Base-by-base conservation (phyloP, 1,140 invertebrate genomes). In the Hypsibius dujardini region DNA sequence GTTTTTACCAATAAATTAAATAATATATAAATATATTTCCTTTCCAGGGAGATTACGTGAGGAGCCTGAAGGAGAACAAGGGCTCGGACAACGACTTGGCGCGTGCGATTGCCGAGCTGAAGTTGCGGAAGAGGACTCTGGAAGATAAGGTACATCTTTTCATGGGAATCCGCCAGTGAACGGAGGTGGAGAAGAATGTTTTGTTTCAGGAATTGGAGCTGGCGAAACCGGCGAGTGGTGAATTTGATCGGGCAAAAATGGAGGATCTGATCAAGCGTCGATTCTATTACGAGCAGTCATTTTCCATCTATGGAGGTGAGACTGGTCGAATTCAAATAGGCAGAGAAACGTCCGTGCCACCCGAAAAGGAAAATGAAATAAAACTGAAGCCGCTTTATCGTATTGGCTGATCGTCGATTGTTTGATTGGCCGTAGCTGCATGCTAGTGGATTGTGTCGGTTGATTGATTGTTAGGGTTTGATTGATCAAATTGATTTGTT, bases 271-370 rank as follows among this genome's bases (percentile, higher is more conserved):
- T 98, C 1, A 98, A 98, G 79, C 84, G 96, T 75, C 84, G 94
- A 74, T 99, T 99, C 79, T 99, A 97, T 79, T 95, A 88, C 82
- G 95, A 98, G 79, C 93, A 96, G 77, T 95, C 94, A 0, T 99
- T 99, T 84, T 92, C 94, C 1, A 99, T 99, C 78, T 99, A 99
- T 83, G 96, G 96, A 76, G 96, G 95, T 74, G n/a, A n/a, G n/a
- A n/a, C n/a, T n/a, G n/a, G n/a, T n/a, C n/a, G n/a, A n/a, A n/a
- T n/a, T n/a, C n/a, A n/a, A n/a, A n/a, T n/a, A n/a, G n/a, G n/a
- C n/a, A n/a, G n/a, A n/a, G n/a, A n/a, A n/a, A n/a, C n/a, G n/a
- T n/a, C n/a, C n/a, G n/a, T n/a, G n/a, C n/a, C n/a, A n/a, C n/a
- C n/a, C n/a, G n/a, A n/a, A n/a, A n/a, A n/a, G n/a, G n/a, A n/a